Evolutionary conservation across 2,113 vertebrate genomes (phyloP), one percentile per base, ranked within the genome.

Genomic region (Rhodinocichla rosea): DNA sequence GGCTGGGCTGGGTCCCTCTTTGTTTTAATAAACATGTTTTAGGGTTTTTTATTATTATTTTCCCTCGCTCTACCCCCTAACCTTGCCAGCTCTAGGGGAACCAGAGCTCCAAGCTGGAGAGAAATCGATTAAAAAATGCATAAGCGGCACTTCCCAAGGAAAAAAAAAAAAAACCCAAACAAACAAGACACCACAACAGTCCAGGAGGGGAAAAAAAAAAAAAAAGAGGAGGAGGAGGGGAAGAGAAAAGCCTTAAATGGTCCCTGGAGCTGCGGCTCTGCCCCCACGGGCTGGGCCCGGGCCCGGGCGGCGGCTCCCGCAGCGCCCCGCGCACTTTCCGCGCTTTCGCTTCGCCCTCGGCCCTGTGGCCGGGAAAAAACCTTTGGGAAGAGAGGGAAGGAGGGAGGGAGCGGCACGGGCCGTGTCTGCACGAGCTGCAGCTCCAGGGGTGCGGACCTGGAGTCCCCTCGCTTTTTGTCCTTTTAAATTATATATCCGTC

Each of bases 211-310:
- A 15, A 14, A 40, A 24, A 40, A 56, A 22, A 26, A 22, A 14
- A 18, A 22, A 22, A 17, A 52, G 1, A 1, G 2, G 33, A 57
- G 69, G 88, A 70, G 78, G 90, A 78, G 78, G 82, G 89, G 79
- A 85, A 95, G 70, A 88, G 62, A 92, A 95, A 92, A 92, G 59
- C 92, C 96, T 95, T 91, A 94, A 87, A 94, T 83, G 96, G 93
- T 93, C 93, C 82, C 87, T 33, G 90, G 91, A 90, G 86, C 83
- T 52, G 55, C 63, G 14, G 75, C 79, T 74, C 52, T 68, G 89
- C 62, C 78, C 75, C 82, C 37, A 13, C 64, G 35, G 88, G 88
- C 64, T 22, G 59, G n/a, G 89, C 57, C 57, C 74, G 47, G 83
- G 65, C 79, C 69, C 42, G 67, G 35, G 37, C 53, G 9, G 47